A percentile compares a stretch with the other conserved stretches of the same genome.
phyloP scores from a whole-genome alignment of 53 echinoderm and acorn worm genomes.

The Luidia sarsii region DNA sequence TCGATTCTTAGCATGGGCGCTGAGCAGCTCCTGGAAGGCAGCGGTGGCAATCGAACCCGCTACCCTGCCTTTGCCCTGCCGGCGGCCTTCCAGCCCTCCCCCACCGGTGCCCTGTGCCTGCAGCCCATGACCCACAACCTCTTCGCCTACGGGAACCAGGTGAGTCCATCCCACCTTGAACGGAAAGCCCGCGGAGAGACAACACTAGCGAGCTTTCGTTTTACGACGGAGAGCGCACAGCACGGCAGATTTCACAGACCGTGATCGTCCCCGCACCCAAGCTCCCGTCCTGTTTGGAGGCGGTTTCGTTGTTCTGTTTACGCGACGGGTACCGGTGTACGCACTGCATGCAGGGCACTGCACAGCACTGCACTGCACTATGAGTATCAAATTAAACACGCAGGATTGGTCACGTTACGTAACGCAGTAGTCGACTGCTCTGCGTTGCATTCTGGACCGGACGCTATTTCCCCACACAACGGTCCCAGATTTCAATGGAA shows the following conservation, averaged over 20 bases:
- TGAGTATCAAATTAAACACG: no score
- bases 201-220: no score
- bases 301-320: background rate
- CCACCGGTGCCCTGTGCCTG: conserved; percentile 54
- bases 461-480: no score
- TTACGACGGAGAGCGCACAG: no score
- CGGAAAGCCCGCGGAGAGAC: background rate
- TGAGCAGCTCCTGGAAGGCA: conserved; percentile 6
- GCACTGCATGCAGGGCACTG: background rate
- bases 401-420: no score
- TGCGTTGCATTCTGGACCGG: no score
- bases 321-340: background rate
- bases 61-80: conserved; percentile 57
- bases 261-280: no score
- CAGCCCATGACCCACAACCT: conserved; percentile 67
- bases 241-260: no score
- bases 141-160: conserved; percentile 86
- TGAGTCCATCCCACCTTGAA: conserved; percentile 45
- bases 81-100: conserved; percentile 30
- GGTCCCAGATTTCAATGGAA: no score
- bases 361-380: no score
- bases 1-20: background rate
- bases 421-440: no score
- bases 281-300: no score
- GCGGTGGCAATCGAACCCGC: conserved; percentile 11